phyloP scores from a whole-genome alignment of 1,140 invertebrate genomes.

The Drosophila albomicans region DNA sequence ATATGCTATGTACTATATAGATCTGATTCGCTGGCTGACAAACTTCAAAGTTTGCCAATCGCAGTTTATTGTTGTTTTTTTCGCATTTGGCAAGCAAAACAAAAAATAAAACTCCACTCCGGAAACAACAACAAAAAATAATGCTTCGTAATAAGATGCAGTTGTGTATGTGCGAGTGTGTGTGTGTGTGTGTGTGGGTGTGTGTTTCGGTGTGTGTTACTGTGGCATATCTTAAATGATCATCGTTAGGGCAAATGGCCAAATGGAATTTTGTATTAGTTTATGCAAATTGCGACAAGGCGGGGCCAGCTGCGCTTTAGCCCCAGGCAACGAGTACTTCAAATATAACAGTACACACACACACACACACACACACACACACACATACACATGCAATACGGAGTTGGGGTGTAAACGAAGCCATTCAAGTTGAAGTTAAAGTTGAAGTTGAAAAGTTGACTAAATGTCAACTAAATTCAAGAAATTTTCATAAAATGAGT shows the following conservation, averaged over 20 bases:
- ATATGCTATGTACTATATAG: neutral
- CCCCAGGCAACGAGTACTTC: constrained; percentile 16
- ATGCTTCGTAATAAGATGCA: constrained; percentile 21
- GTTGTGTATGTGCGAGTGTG: neutral
- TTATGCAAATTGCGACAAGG: constrained; percentile 35
- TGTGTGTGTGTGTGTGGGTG: constrained; percentile 2
- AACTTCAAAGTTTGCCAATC: constrained; percentile 34
- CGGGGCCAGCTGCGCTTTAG: constrained; percentile 27
- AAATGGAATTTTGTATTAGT: constrained; percentile 51
- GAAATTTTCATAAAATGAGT: constrained; percentile 15
- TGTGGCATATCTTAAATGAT: constrained; percentile 66
- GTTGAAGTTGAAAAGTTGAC: constrained; percentile 9
- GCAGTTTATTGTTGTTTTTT: constrained; percentile 28
- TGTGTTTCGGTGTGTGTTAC: neutral
- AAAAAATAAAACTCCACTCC: neutral
- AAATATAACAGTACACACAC: constrained; percentile 1
- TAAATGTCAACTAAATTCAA: constrained; percentile 8
- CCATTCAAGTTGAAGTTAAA: neutral
- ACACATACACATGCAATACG: neutral
- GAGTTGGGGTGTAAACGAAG: constrained; percentile 1
- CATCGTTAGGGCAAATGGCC: constrained; percentile 33
- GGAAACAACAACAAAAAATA: constrained; percentile 3
- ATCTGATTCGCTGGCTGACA: neutral
- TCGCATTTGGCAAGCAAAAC: constrained; percentile 10
- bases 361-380: neutral